These are phyloP conservation scores for Triplophysa siluroides DNA, from an alignment of 2,113 vertebrate genomes.

Conservation along the genomic window DNA sequence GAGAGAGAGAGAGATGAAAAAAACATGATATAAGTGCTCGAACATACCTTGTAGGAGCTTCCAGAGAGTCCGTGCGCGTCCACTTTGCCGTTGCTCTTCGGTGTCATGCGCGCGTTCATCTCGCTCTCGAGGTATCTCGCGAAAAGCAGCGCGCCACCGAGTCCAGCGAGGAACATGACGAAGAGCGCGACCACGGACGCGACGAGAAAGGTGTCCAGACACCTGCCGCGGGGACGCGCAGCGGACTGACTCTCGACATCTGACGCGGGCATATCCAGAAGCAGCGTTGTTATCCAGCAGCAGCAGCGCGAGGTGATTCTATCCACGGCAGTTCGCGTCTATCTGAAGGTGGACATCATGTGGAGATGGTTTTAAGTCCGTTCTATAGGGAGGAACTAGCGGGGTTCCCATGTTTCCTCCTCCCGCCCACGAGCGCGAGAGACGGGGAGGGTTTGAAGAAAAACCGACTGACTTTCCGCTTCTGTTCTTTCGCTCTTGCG, in stretches of 20 bases:
- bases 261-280: constrained; percentile 30
- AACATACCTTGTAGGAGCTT: constrained; percentile 56
- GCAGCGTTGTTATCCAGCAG: background rate
- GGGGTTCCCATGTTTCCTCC: constrained; percentile 41
- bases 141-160: constrained; percentile 40
- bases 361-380: too few species aligned
- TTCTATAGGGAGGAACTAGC: constrained; percentile 31
- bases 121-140: constrained; percentile 21
- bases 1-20: too few species aligned
- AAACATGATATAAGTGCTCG: too few species aligned
- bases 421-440: constrained; percentile 17
- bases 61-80: fast-evolving
- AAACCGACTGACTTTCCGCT: constrained; percentile 71
- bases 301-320: background rate
- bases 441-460: constrained; percentile 52
- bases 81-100: fast-evolving
- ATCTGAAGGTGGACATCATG: background rate
- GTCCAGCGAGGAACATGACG: constrained; percentile 20
- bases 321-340: background rate
- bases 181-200: constrained; percentile 61
- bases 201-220: constrained; percentile 63
- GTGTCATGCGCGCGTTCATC: fast-evolving
- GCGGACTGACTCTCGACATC: constrained; percentile 63
- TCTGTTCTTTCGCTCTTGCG: constrained; percentile 50
- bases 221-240: constrained; percentile 34